Percentiles rank a stretch among this genome's conserved stretches.
Conservation (phyloP, 2,888 invertebrate species). For the Koerneria pararmatus region DNA sequence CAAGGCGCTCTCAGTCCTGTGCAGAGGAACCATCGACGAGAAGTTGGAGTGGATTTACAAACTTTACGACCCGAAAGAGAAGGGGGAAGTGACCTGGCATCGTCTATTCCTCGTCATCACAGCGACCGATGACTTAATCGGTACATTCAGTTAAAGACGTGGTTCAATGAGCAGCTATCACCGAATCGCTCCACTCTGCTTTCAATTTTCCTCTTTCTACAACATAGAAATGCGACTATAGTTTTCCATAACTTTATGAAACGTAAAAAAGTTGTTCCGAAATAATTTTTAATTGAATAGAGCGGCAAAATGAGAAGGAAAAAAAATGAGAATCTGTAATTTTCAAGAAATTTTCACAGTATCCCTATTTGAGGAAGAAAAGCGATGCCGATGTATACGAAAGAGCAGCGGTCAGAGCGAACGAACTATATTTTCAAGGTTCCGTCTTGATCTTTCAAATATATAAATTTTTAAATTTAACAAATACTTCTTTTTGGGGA, state of each 20-base stretch:
- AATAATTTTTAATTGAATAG: too few relatives aligned
- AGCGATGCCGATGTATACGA: constrained; percentile 36
- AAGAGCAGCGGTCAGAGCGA: constrained; percentile 38
- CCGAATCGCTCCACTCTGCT: not conserved
- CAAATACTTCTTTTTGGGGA: too few relatives aligned
- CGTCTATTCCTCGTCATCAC: constrained; percentile 49
- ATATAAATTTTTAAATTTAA: too few relatives aligned
- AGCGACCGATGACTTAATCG: constrained; percentile 53
- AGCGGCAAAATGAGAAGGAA: too few relatives aligned
- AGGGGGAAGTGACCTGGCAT: constrained; percentile 49
- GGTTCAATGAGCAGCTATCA: not conserved
- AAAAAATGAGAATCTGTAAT: too few relatives aligned
- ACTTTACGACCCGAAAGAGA: constrained; percentile 48
- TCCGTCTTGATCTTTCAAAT: too few relatives aligned
- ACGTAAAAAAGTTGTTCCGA: too few relatives aligned
- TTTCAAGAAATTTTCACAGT: too few relatives aligned
- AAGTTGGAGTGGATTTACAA: constrained; percentile 53
- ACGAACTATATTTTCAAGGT: constrained; percentile 42
- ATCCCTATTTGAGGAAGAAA: constrained; percentile 33
- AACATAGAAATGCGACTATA: too few relatives aligned
- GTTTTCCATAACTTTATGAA: too few relatives aligned
- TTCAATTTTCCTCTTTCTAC: too few relatives aligned
- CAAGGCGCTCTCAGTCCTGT: constrained; percentile 46
- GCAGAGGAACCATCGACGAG: constrained; percentile 50
- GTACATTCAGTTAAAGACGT: constrained; percentile 19